Base-by-base conservation (phyloP, 2,888 invertebrate genomes). In the Xanthia togata region DNA sequence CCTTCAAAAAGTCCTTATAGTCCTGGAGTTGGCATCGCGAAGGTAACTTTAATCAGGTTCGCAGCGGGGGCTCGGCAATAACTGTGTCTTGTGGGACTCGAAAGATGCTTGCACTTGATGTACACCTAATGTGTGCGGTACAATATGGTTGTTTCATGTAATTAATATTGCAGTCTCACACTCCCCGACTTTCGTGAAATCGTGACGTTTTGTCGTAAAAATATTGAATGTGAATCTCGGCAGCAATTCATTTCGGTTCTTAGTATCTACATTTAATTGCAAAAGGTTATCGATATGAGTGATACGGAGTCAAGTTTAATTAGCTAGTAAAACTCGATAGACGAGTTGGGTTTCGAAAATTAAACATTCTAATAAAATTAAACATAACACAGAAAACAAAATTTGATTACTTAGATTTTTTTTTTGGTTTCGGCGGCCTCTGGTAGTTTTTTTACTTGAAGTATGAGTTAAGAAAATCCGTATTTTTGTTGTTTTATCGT, bases 1-100 rank as follows among this genome's bases (percentile, higher is more conserved):
- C 47, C 53, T 86, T 83, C 84, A 79, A 83, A 84, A 87, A 83
- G 62, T 69, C 53, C 64, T 14, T 84, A 83, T 64, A 84, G 71
- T 74, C 65, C 50, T 31, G 63, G 81, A 83, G 87, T 44, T 79
- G 55, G 79, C 63, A 72, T 87, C 71, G 62, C 65, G 55, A 69
- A 83, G 72, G 74, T 60, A 84, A 79, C 71, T 83, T 87, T 83
- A 87, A 83, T 83, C 84, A 84, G 84, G 14, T 59, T 65, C 83
- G 23, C 83, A 63, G 83, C 83, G 55, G 87, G 83, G 63, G 2
- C 0, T n/a, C 80, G 11, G 84, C 84, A 67, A 84, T 84, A 87
- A 87, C 65, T 60, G 62, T 79, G 84, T 79, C 74, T 63, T 23
- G 87, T 38, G 71, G 41, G 63, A 55, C 71, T 70, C 35, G 80